These are phyloP conservation scores for Neosalanx taihuensis DNA, from an alignment of 2,797 vertebrate genomes.

Conservation along the genomic window DNA sequence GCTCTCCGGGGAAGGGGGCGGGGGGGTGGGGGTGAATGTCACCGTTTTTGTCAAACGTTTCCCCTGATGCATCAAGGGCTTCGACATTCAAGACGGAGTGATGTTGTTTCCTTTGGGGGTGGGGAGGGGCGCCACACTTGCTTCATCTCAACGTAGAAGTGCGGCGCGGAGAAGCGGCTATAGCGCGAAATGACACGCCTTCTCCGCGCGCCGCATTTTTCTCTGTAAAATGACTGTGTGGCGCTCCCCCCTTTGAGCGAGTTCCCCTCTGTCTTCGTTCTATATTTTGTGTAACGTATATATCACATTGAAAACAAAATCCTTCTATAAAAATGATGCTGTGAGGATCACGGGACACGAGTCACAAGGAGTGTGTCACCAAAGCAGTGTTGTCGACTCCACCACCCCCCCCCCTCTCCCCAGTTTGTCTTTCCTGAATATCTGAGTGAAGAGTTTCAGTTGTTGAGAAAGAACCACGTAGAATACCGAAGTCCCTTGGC, in stretches of 20 bases:
- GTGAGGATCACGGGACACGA: conserved; percentile 26
- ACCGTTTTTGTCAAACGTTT: conserved; percentile 27
- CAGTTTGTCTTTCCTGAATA: not conserved
- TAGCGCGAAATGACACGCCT: conserved; percentile 11
- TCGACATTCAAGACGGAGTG: conserved; percentile 45
- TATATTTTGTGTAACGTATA: conserved; percentile 26
- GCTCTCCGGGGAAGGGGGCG: conserved; percentile 21
- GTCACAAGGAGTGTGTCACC: not conserved
- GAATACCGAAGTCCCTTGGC: conserved; percentile 11
- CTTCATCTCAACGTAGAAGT: not conserved
- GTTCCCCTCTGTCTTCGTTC: conserved; percentile 24
- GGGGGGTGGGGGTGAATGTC: conserved; percentile 27
- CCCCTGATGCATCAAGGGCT: conserved; percentile 55
- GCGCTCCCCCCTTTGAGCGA: conserved; percentile 19
- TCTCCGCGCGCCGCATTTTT: conserved; percentile 22
- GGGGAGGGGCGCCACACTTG: conserved; percentile 9
- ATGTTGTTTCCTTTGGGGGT: conserved; percentile 30
- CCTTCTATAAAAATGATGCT: conserved; percentile 43
- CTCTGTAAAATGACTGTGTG: not conserved
- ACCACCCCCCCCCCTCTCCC: not conserved
- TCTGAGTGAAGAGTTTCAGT: too few relatives aligned
- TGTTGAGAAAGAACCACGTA: not conserved
- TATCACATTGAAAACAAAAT: conserved; percentile 23
- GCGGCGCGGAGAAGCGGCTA: conserved; percentile 13
- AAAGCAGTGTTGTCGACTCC: not conserved